phyloP scores from a whole-genome alignment of 1,140 invertebrate species.

The Vollenhovia emeryi region DNA sequence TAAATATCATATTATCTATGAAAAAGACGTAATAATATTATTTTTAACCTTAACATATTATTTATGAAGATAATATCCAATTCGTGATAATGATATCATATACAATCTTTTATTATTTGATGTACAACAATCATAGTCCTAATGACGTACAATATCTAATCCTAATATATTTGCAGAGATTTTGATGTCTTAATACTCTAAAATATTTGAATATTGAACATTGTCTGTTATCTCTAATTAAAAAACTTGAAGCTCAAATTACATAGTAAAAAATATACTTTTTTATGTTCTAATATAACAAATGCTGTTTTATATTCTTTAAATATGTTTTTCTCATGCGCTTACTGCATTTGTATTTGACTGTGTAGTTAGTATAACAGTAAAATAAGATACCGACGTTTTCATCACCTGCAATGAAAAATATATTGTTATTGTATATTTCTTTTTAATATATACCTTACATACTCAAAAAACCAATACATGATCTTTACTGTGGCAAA shows the following conservation, averaged over 20 bases:
- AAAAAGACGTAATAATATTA: too few relatives aligned
- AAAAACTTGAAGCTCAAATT: background rate
- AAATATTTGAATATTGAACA: too few relatives aligned
- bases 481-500: background rate
- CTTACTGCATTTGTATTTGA: background rate
- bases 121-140: too few relatives aligned
- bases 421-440: background rate
- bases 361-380: background rate
- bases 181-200: too few relatives aligned
- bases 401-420: background rate
- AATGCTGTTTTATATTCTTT: background rate
- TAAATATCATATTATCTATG: too few relatives aligned
- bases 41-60: too few relatives aligned
- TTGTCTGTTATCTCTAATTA: too few relatives aligned
- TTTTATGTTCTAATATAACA: background rate
- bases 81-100: too few relatives aligned
- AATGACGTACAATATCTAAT: too few relatives aligned
- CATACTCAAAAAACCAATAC: background rate
- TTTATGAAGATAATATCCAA: too few relatives aligned
- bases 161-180: too few relatives aligned
- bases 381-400: slow-evolving; percentile 14
- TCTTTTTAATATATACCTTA: background rate
- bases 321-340: background rate
- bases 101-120: too few relatives aligned
- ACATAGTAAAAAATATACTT: background rate